Evolutionary conservation across 35 echinoderm and acorn worm species (phyloP).

Genomic region (Anneissia japonica): DNA sequence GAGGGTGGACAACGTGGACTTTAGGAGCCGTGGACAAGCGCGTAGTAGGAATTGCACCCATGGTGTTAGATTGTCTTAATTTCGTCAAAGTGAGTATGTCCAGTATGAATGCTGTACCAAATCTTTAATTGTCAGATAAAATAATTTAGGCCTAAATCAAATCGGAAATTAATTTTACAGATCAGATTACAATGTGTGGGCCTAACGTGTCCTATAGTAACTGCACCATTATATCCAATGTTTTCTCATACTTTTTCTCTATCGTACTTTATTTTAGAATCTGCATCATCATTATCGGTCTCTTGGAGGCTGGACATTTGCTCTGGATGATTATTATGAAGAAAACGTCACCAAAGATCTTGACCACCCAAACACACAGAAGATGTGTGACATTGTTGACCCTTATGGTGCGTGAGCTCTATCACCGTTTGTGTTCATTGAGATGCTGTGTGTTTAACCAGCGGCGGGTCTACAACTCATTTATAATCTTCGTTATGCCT

Average conservation of each 20-base stretch:
- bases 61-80: constrained; percentile 65
- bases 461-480: no score
- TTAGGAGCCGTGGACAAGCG: constrained; percentile 64
- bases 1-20: constrained; percentile 88
- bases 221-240: no score
- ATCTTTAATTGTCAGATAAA: neutral
- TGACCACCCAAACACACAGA: constrained; percentile 20
- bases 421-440: no score
- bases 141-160: neutral
- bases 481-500: no score
- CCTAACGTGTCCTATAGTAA: no score
- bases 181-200: neutral
- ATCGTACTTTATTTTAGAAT: constrained; percentile 36
- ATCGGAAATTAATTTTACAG: neutral
- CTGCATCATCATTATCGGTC: constrained; percentile 63
- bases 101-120: neutral
- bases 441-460: no score
- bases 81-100: constrained; percentile 32
- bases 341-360: constrained; percentile 52
- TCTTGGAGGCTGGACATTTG: constrained; percentile 71
- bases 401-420: constrained; percentile 46
- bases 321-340: constrained; percentile 56
- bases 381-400: constrained; percentile 62
- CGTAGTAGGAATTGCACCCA: constrained; percentile 66
- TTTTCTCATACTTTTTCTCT: neutral